Conservation (phyloP, 1,140 invertebrate species). For the Brachionus asplanchnoidis region DNA sequence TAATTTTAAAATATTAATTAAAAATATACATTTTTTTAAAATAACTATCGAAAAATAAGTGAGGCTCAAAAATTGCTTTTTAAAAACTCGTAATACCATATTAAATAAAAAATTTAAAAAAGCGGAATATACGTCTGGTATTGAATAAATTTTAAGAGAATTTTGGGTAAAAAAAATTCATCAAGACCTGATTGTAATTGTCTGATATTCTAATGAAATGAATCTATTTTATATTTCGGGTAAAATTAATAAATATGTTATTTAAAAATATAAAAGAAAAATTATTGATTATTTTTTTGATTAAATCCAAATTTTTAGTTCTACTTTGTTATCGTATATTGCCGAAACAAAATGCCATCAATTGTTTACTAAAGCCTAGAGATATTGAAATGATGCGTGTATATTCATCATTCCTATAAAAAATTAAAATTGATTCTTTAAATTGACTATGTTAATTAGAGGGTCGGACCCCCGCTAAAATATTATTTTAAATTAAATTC, state of each 20-base stretch:
- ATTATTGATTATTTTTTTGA: background rate
- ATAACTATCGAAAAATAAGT: too few species aligned
- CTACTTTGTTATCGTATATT: background rate
- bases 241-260: background rate
- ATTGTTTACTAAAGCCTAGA: background rate
- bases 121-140: too few species aligned
- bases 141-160: too few species aligned
- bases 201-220: background rate
- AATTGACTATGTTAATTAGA: background rate
- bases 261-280: background rate
- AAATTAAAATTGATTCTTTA: background rate
- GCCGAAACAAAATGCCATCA: background rate
- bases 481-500: background rate
- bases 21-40: too few species aligned
- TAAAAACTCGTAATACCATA: too few species aligned
- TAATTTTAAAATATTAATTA: too few species aligned
- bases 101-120: too few species aligned
- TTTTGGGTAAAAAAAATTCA: background rate
- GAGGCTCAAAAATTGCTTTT: too few species aligned
- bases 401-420: background rate
- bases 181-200: background rate
- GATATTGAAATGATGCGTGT: background rate
- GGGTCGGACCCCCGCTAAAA: background rate
- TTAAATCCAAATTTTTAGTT: background rate
- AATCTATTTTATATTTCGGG: background rate